These are phyloP conservation scores for Sipha maydis DNA, from an alignment of 2,888 invertebrate species.

Conservation along the genomic window DNA sequence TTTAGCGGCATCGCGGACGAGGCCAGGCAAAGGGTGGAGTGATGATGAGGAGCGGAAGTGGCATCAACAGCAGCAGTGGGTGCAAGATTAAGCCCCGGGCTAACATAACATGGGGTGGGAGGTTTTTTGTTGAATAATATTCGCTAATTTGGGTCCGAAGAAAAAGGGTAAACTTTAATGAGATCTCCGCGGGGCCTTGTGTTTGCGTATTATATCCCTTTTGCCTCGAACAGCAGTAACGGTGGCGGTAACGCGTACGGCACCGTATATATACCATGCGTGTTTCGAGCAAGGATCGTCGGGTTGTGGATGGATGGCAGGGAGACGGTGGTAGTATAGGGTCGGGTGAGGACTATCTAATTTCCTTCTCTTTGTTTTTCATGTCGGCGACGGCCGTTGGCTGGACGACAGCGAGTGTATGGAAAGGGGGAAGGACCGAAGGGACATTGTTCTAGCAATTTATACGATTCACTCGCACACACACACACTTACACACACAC, in stretches of 20 bases:
- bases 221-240: conserved; percentile 21
- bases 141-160: conserved; percentile 62
- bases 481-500: neutral
- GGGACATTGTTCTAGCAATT: conserved; percentile 61
- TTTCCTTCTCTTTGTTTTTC: conserved; percentile 62
- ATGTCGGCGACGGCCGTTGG: conserved; percentile 40
- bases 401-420: conserved; percentile 23
- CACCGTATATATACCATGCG: neutral
- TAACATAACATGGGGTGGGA: conserved; percentile 23
- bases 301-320: neutral
- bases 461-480: conserved; percentile 41
- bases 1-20: neutral
- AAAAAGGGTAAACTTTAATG: conserved; percentile 62
- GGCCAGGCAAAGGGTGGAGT: neutral
- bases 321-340: neutral
- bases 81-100: conserved; percentile 54
- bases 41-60: neutral
- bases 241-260: neutral
- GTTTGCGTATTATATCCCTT: conserved; percentile 56
- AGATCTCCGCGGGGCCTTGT: conserved; percentile 59
- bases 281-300: conserved; percentile 14
- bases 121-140: conserved; percentile 62
- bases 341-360: conserved; percentile 59
- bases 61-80: neutral
- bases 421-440: conserved; percentile 46